Evolutionary conservation across 1,140 invertebrate species (phyloP).

Genomic region (Agraylea sexmaculata): DNA sequence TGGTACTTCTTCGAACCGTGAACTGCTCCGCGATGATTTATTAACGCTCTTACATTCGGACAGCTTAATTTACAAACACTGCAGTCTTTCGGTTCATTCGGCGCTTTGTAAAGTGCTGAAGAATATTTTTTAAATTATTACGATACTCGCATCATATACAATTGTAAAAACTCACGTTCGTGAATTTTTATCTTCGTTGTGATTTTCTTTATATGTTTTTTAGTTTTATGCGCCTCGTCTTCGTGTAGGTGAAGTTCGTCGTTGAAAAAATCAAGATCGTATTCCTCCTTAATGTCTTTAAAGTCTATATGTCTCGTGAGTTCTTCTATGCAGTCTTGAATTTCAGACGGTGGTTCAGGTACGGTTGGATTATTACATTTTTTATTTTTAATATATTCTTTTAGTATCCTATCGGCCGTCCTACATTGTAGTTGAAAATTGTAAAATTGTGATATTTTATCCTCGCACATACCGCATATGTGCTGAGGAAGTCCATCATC

Average conservation of each 20-base stretch:
- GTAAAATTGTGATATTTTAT: no score
- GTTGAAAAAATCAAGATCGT: no score
- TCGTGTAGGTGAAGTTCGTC: background rate
- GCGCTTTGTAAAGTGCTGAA: constrained; percentile 11
- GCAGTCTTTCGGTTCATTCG: constrained; percentile 10
- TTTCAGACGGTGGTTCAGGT: no score
- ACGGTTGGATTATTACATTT: no score
- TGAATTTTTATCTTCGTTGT: background rate
- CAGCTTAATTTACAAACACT: constrained; percentile 10
- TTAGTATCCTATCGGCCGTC: no score
- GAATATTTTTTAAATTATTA: constrained; percentile 2
- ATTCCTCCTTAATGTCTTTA: no score
- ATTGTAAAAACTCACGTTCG: background rate
- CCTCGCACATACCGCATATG: no score
- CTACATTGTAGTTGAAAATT: no score
- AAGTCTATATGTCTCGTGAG: no score
- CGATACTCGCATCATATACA: background rate
- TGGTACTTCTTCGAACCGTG: constrained; percentile 16
- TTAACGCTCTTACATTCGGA: constrained; percentile 1
- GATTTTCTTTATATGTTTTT: constrained; percentile 1
- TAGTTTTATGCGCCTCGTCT: background rate
- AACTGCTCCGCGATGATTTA: constrained; percentile 10
- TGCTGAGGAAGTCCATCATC: no score
- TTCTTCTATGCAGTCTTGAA: no score
- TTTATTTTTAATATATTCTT: no score